A percentile compares a stretch with the other conserved stretches of the same genome.
Conservation (phyloP, 2,888 invertebrate genomes). For the Dexiosoma caninum region DNA sequence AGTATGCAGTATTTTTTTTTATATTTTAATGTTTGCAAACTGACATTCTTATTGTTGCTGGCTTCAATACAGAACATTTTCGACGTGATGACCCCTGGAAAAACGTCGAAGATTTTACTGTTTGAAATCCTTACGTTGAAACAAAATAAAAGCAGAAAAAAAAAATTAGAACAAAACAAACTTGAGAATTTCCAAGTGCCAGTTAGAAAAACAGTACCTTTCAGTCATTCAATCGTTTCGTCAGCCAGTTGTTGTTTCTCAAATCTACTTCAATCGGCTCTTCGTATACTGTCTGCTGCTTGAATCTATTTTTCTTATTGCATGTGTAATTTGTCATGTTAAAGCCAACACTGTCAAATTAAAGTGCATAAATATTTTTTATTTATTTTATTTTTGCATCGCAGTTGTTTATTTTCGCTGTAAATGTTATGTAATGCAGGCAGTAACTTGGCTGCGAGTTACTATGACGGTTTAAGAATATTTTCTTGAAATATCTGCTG, state of each 20-base stretch:
- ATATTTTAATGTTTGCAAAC: conserved; percentile 27
- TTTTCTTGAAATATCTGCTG: neutral
- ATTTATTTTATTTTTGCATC: neutral
- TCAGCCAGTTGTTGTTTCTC: conserved; percentile 6
- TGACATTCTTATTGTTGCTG: conserved; percentile 29
- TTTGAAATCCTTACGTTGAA: conserved; percentile 21
- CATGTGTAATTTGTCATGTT: conserved; percentile 28
- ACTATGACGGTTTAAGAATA: neutral
- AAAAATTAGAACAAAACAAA: neutral
- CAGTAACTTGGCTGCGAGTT: neutral
- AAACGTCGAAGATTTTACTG: neutral
- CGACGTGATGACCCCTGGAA: neutral
- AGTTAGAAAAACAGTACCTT: conserved; percentile 23
- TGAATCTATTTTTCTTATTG: conserved; percentile 4
- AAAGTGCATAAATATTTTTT: conserved; percentile 1
- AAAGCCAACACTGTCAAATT: conserved; percentile 40
- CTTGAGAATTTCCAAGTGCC: conserved; percentile 48
- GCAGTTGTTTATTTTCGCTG: neutral
- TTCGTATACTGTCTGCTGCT: neutral
- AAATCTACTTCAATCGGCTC: neutral
- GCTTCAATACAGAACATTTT: neutral
- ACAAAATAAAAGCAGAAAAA: neutral
- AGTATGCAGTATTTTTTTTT: neutral
- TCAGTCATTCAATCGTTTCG: conserved; percentile 9
- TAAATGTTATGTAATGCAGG: neutral